Evolutionary conservation across 2,797 vertebrate genomes (phyloP), one percentile per base, ranked within the genome.

Genomic region (Acipenser transmontanus): DNA sequence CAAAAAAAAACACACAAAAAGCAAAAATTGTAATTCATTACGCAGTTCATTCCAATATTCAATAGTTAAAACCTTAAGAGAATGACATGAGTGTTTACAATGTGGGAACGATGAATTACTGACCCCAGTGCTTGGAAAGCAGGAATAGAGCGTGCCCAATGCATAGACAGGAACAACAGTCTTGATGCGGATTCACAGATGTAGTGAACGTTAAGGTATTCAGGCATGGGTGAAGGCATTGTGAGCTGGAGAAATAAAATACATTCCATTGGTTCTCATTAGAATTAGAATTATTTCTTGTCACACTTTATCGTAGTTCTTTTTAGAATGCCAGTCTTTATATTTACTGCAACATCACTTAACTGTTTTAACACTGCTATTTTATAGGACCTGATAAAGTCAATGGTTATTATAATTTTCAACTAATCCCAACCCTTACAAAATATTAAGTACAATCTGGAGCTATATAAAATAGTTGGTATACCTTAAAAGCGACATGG

Each of bases 111-210:
- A 59, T 2, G 11, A 68, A 74, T 72, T 50, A 84, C 93, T 94
- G 80, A 99, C 97, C 95, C 92, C 50, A 99, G 88, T 52, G 94
- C 93, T 80, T 98, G 96, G 84, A 99, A 99, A 74, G 96, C 95
- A 74, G 97, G 96, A 80, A 99, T 98, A 71, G 97, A 98, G 80
- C 97, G 96, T 60, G 96, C 96, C 97, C 97, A 99, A 81, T 99
- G 97, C 95, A 99, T 99, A 64, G 97, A 99, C 65, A 99, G 89
- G 77, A 99, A 99, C 68, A 99, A 91, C 76, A 99, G 81, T 57
- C 97, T 91, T 64, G 97, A 99, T n/a, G 97, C 97, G 20, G 97
- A 97, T 80, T 99, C 97, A 47, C 97, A 98, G 79, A 99, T 99
- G 84, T 99, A 99, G 88, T 99, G 97, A 75, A 99, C 93, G 6